Percentiles rank a stretch among this genome's conserved stretches.
phyloP scores from a whole-genome alignment of 2,113 vertebrate genomes.

The Anser cygnoides region DNA sequence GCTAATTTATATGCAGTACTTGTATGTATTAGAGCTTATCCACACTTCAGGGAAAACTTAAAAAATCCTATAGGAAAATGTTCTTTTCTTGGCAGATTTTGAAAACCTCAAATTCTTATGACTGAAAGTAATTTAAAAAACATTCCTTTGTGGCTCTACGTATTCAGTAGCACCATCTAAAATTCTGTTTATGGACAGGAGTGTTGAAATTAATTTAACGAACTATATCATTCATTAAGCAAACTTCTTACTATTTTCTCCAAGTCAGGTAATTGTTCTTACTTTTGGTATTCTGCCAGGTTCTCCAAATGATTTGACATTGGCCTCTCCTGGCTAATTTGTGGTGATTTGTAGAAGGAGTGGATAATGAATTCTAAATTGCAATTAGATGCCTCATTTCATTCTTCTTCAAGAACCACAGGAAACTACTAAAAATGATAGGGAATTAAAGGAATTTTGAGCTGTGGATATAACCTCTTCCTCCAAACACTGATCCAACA shows the following conservation, averaged over 20 bases:
- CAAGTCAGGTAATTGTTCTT: background rate
- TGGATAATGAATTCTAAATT: background rate
- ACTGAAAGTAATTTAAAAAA: background rate
- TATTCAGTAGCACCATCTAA: background rate
- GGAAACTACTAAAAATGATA: conserved; percentile 14
- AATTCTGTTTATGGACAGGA: background rate
- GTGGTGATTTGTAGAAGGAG: background rate
- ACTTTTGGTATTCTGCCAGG: background rate
- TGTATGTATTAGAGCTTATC: background rate
- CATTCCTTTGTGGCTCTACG: background rate
- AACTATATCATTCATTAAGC: background rate
- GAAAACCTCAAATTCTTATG: background rate
- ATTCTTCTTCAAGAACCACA: conserved; percentile 2
- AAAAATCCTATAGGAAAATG: background rate
- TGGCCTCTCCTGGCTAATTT: conserved; percentile 4
- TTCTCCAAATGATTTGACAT: background rate
- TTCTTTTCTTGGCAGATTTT: background rate
- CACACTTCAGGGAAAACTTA: background rate
- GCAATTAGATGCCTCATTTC: conserved; percentile 46
- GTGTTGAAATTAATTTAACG: background rate
- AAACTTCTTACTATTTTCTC: background rate
- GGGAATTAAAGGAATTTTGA: conserved; percentile 24
- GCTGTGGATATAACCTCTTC: background rate
- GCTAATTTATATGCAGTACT: background rate
- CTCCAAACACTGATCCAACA: background rate